Base-by-base conservation (phyloP, 92 coral and sea anemone genomes). In the Isaurus tuberculatus region DNA sequence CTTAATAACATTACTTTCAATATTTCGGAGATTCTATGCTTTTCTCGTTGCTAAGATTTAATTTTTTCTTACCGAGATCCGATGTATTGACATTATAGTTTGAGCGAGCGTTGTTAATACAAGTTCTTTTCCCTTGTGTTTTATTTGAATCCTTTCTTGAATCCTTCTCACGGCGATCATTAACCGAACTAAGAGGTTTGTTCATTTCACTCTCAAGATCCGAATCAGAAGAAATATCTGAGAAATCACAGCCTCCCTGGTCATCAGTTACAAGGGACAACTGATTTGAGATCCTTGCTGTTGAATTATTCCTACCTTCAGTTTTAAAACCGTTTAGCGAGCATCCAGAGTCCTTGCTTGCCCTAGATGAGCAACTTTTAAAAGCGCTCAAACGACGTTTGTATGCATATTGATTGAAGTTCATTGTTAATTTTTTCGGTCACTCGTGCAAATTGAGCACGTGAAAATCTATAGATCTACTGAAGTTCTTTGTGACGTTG, bases 191-290 rank as follows among this genome's bases (percentile, higher is more conserved):
- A 60, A 77, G 48, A 10, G 82, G 51, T 77, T 77, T 77, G 34
- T 36, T 60, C 82, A 57, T 32, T 58, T 77, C 82, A n/a, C 32
- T 34, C 58, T 77, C 82, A 36, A 77, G 53, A 60, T 77, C 82
- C 58, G 82, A 77, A 77, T 77, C 82, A 2, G 69, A 77, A 3
- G 82, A 77, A 13, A 55, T 22, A 55, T 19, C 10, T 8, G 63
- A 55, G 25, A 55, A 19, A 19, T 1, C 7, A n/a, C 23, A 20
- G 9, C 9, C 25, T 0, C 23, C 23, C 23, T 55, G 25, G 63
- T 55, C 28, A 17, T 55, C 63, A 63, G 10, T 26, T 1, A 26
- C 3, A 15, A 26, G 3, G 19, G 0, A 10, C 26, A 31, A 23
- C 6, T 23, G 28, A 60, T 26, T 23, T 23, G 75, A 19, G 58